phyloP scores from a whole-genome alignment of 2,888 invertebrate genomes.

The Noctua comes region DNA sequence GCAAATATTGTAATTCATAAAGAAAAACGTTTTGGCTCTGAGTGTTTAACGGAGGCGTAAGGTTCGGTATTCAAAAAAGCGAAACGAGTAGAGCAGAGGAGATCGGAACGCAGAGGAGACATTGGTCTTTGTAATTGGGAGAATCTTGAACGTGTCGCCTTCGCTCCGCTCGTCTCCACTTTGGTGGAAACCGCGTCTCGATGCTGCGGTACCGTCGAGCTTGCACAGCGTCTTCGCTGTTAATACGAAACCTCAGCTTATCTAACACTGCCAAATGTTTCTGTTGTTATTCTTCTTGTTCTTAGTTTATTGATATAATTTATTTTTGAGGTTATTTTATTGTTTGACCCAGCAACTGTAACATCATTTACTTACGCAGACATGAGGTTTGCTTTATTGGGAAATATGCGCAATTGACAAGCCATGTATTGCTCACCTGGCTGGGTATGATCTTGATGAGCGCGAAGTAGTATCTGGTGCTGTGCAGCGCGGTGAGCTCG shows the following conservation, averaged over 20 bases:
- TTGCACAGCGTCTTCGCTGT: background rate
- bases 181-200: background rate
- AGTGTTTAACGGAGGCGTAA: background rate
- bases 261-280: background rate
- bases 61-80: background rate
- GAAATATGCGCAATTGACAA: background rate
- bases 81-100: background rate
- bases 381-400: background rate
- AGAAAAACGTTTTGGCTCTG: background rate
- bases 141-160: background rate
- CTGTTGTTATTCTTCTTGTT: background rate
- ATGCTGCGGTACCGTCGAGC: background rate
- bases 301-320: background rate
- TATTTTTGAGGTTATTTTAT: background rate
- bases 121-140: background rate
- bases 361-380: background rate
- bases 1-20: background rate
- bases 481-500: slow-evolving; percentile 94
- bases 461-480: slow-evolving; percentile 96
- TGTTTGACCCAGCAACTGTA: background rate
- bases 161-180: background rate
- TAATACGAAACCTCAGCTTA: background rate
- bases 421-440: slow-evolving; percentile 87
- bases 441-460: slow-evolving; percentile 94
- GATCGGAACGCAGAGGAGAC: background rate